Percentiles rank a stretch among this genome's conserved stretches.
These are phyloP conservation scores for Diachrysia chrysitis DNA, from an alignment of 2,888 invertebrate species.

Conservation along the genomic window DNA sequence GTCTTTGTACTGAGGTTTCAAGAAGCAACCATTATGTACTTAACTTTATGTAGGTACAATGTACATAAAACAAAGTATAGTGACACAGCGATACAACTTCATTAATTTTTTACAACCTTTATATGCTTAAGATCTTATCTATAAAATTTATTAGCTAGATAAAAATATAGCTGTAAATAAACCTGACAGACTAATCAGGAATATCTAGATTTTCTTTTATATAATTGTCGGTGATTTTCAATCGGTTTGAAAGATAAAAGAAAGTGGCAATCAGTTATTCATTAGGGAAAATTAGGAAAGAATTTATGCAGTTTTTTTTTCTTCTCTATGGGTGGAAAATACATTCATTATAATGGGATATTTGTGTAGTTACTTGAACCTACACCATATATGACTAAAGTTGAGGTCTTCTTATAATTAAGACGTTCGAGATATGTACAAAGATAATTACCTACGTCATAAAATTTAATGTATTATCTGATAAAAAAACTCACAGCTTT, in stretches of 20 bases:
- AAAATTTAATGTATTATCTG: no score
- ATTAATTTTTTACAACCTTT: conserved; percentile 21
- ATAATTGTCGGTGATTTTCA: conserved; percentile 7
- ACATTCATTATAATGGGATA: no score
- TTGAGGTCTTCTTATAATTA: no score
- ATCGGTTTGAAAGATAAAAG: conserved; percentile 2
- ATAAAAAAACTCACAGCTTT: no score
- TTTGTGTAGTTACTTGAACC: no score
- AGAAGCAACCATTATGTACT: background rate
- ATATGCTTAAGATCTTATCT: conserved; percentile 26
- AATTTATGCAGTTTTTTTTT: background rate
- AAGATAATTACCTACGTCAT: no score
- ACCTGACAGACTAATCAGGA: conserved; percentile 24
- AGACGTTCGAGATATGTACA: no score
- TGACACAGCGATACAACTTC: conserved; percentile 18
- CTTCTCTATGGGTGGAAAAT: no score
- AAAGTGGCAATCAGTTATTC: background rate
- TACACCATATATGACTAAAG: no score
- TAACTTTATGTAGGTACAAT: background rate
- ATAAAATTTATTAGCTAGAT: conserved; percentile 34
- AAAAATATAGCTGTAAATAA: conserved; percentile 35
- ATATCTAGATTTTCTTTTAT: conserved; percentile 25
- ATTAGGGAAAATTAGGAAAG: background rate
- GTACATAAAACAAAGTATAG: background rate
- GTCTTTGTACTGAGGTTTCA: background rate